Percentiles rank a stretch among this genome's conserved stretches.
Evolutionary conservation across 2,113 vertebrate species (phyloP).

Genomic region (Hyperopisus bebe): DNA sequence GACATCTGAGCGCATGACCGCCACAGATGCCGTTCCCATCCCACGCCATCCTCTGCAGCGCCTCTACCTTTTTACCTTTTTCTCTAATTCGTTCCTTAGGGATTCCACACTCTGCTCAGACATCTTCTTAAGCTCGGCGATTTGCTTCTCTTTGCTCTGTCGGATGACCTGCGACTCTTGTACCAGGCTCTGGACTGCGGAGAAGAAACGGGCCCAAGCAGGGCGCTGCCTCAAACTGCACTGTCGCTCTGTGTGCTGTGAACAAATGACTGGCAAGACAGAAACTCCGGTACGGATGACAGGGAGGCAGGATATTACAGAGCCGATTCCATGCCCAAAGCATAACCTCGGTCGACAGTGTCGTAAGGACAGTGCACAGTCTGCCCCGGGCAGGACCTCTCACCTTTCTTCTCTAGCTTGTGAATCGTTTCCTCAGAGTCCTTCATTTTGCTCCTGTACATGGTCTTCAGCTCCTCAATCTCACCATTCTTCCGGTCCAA

Average conservation of each 20-base stretch:
- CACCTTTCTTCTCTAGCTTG: slow-evolving; percentile 91
- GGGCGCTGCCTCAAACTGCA: background rate
- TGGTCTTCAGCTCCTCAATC: slow-evolving; percentile 76
- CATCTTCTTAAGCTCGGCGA: slow-evolving; percentile 83
- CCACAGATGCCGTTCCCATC: background rate
- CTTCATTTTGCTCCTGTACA: slow-evolving; percentile 71
- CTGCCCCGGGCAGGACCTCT: slow-evolving; percentile 15
- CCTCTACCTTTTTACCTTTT: slow-evolving; percentile 85
- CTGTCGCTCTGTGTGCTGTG: background rate
- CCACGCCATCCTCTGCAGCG: background rate
- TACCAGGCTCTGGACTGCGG: slow-evolving; percentile 82
- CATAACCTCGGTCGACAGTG: background rate
- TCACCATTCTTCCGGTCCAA: slow-evolving; percentile 87
- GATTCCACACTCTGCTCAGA: slow-evolving; percentile 77
- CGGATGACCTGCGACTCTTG: slow-evolving; percentile 81
- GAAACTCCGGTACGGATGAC: background rate
- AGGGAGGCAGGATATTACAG: background rate
- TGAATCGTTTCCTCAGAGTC: slow-evolving; percentile 75
- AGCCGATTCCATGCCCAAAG: background rate
- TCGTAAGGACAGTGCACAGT: too few relatives aligned
- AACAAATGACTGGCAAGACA: background rate
- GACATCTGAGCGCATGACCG: background rate
- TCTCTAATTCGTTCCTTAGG: slow-evolving; percentile 88
- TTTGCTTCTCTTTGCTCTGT: slow-evolving; percentile 88
- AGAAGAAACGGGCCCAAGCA: slow-evolving; percentile 36